Evolutionary conservation across 2,797 vertebrate species (phyloP), one percentile per base, ranked within the genome.

Genomic region (Trachops cirrhosus): DNA sequence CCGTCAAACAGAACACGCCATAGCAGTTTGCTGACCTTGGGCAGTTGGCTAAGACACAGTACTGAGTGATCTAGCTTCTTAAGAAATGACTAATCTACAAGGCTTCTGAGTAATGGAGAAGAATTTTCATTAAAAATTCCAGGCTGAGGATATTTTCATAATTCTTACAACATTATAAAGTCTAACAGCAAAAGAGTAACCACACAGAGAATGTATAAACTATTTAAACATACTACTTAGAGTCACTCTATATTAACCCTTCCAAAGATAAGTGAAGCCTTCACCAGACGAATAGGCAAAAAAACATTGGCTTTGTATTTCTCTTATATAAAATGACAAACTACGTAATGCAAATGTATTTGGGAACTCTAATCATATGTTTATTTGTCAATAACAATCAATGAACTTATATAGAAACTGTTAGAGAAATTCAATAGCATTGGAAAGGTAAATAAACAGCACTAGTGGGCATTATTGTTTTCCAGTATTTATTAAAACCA

Each of bases 1-100:
- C 88, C 24, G 29, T 88, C 92, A 70, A 91, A 93, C 44, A 88
- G 71, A 92, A 75, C 83, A 87, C 12, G 87, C 73, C 88, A 57
- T 52, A 67, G 92, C 37, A 83, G 88, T 95, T 73, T 83, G 82
- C 89, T 96, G 95, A 97, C 86, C 95, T 93, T 78, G 88, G 73
- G 80, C 52, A 39, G 59, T 92, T 94, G 92, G 59, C 89, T 90
- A 75, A 64, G 74, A 93, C 32, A 9, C 26, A 74, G 82, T 34
- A 32, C 88, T 6, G 14, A 71, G 73, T 75, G 64, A 95, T 86
- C 52, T 54, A 75, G 44, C 87, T 91, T 89, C 85, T 94, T 90
- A 85, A 93, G 88, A 87, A 88, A 93, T 70, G 91, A 92, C 57
- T 86, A 92, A 39, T 67, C 48, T 32, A 29, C 44, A 73, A 80